Evolutionary conservation across 1,140 invertebrate species (phyloP).

Genomic region (Potamilus streckersoni): DNA sequence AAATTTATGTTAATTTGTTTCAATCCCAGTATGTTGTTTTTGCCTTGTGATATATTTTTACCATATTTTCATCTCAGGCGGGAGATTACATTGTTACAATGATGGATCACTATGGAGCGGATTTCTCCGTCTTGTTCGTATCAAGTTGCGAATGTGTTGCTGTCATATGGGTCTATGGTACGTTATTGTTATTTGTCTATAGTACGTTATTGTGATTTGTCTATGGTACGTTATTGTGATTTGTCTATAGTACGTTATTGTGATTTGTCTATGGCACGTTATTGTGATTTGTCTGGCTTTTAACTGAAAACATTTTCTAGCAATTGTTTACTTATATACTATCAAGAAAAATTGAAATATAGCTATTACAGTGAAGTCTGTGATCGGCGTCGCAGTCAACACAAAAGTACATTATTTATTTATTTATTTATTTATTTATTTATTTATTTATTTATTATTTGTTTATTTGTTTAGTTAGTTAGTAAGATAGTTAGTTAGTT

Average conservation of each 20-base stretch:
- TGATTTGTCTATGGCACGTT: background rate
- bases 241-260: background rate
- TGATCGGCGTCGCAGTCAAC: no score
- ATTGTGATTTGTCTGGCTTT: background rate
- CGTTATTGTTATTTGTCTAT: background rate
- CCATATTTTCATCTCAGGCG: conserved; percentile 14
- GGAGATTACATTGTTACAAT: conserved; percentile 19
- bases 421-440: no score
- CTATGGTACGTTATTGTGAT: background rate
- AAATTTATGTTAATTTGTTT: no score
- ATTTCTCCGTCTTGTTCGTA: conserved; percentile 17
- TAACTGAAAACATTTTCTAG: no score
- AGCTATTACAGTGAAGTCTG: no score
- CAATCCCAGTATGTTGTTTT: no score
- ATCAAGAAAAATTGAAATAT: no score
- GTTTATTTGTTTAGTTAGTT: no score
- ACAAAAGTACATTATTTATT: no score
- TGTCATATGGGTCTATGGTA: conserved; percentile 27
- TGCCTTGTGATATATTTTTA: background rate
- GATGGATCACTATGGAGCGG: conserved; percentile 14
- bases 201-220: conserved; percentile 3
- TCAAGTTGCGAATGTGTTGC: conserved; percentile 9
- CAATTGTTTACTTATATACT: no score
- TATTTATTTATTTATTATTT: no score
- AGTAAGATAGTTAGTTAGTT: no score